These are phyloP conservation scores for Enoplolaimus lenunculus DNA, from an alignment of 2,888 invertebrate genomes.

Conservation along the genomic window DNA sequence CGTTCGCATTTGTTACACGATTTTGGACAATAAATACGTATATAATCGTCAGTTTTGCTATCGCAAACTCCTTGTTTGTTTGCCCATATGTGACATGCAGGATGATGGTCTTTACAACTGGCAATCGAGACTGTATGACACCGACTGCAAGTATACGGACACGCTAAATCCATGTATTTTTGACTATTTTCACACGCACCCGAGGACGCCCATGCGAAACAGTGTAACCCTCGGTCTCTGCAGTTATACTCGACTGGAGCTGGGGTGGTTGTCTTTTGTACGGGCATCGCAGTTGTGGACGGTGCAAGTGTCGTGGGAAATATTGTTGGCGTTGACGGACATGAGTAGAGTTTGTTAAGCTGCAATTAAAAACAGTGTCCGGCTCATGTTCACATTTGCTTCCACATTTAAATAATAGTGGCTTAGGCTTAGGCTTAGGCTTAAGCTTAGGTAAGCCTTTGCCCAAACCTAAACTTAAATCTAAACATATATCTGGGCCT, in stretches of 20 bases:
- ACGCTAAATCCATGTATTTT: not conserved
- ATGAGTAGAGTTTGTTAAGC: conserved; percentile 9
- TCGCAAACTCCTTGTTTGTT: not conserved
- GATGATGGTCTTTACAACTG: not conserved
- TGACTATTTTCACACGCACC: not conserved
- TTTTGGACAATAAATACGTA: not conserved
- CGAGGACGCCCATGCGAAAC: not conserved
- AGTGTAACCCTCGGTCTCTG: not conserved
- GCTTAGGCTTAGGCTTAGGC: no score
- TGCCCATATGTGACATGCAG: not conserved
- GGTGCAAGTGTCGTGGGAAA: not conserved
- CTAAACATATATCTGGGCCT: no score
- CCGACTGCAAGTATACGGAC: not conserved
- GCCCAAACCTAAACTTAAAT: no score
- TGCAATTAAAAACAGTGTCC: not conserved
- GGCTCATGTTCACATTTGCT: no score
- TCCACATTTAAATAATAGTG: no score
- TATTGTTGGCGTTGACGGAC: not conserved
- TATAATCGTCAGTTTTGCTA: not conserved
- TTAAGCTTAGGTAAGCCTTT: no score
- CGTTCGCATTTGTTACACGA: not conserved
- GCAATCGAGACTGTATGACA: not conserved
- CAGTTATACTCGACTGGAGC: not conserved
- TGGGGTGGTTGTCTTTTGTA: not conserved
- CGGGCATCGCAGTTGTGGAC: no score